Evolutionary conservation across 2,888 invertebrate genomes (phyloP).

Genomic region (Lymantria monacha): DNA sequence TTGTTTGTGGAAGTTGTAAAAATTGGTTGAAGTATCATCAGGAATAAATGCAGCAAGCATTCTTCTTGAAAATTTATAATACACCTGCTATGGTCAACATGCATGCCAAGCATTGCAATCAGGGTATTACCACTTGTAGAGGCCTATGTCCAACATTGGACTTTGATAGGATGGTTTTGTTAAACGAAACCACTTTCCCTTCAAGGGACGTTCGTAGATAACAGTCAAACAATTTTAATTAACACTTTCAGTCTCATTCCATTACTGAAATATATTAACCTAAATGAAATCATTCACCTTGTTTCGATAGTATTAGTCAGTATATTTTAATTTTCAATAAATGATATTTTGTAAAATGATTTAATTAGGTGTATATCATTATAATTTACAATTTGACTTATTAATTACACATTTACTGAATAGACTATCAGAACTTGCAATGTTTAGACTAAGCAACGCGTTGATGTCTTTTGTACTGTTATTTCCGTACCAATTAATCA

Average conservation of each 20-base stretch:
- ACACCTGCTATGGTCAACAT: too few relatives aligned
- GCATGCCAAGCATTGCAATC: neutral
- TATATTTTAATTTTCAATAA: neutral
- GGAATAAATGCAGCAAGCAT: too few relatives aligned
- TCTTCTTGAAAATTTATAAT: too few relatives aligned
- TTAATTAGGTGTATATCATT: too few relatives aligned
- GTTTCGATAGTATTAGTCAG: neutral
- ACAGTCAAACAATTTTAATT: neutral
- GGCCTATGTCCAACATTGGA: neutral
- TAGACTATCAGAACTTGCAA: too few relatives aligned
- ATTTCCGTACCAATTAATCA: neutral
- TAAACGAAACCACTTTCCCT: neutral
- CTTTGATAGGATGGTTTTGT: neutral
- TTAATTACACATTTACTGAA: too few relatives aligned
- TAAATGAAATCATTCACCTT: neutral
- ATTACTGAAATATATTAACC: neutral
- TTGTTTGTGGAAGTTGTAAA: too few relatives aligned
- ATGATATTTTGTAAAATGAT: neutral
- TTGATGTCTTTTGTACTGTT: conserved; percentile 23
- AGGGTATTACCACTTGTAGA: neutral
- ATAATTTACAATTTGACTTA: too few relatives aligned
- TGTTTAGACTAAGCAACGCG: conserved; percentile 4
- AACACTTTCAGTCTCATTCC: neutral
- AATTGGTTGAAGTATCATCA: neutral
- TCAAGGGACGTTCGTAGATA: neutral